Conservation (phyloP, 2,113 vertebrate genomes). For the Caranx ignobilis region DNA sequence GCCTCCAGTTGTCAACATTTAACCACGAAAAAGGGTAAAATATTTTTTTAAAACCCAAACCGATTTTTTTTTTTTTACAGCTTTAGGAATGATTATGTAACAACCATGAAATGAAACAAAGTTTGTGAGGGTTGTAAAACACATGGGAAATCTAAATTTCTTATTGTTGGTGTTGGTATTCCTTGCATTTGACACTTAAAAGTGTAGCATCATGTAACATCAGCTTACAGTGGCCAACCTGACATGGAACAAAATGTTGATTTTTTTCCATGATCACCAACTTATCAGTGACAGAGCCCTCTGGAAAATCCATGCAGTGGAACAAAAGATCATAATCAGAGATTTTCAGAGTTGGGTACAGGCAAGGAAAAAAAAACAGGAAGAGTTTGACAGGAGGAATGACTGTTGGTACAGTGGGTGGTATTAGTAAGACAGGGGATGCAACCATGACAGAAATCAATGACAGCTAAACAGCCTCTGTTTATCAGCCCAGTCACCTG, state of each 20-base stretch:
- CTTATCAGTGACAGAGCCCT: neutral
- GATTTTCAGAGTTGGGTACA: neutral
- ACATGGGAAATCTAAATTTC: too few species aligned
- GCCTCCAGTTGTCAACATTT: too few species aligned
- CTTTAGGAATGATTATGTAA: too few species aligned
- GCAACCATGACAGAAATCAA: neutral
- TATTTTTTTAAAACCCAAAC: too few species aligned
- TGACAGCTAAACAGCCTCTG: neutral
- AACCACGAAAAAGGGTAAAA: too few species aligned
- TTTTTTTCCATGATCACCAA: too few species aligned
- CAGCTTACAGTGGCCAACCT: neutral
- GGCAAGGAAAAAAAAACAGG: neutral
- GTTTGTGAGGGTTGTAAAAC: too few species aligned
- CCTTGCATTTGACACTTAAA: too few species aligned
- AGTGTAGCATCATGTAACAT: neutral
- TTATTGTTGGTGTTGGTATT: too few species aligned
- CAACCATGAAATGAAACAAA: too few species aligned
- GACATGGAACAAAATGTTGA: neutral
- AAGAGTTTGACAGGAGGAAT: conserved; percentile 2
- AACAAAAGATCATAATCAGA: neutral
- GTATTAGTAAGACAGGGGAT: conserved; percentile 25
- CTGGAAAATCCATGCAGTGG: neutral
- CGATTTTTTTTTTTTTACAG: too few species aligned
- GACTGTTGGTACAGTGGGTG: neutral
- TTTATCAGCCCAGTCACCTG: neutral